Conservation (phyloP, 1,140 invertebrate genomes). For the Scaptomyza graminum region DNA sequence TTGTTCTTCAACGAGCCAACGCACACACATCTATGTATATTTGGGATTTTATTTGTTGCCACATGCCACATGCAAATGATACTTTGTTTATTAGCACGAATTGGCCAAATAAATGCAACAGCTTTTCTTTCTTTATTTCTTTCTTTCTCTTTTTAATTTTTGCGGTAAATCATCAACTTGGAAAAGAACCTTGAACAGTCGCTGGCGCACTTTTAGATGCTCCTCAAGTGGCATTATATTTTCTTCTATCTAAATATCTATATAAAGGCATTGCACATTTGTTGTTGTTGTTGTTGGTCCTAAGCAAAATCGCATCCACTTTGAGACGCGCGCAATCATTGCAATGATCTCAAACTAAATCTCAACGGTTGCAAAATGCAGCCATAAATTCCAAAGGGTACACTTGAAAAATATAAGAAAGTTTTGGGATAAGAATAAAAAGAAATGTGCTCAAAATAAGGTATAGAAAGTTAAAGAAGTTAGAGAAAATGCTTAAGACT, state of each 20-base stretch:
- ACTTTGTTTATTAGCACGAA: conserved; percentile 79
- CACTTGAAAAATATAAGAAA: background rate
- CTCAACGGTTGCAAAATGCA: conserved; percentile 61
- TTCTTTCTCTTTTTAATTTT: conserved; percentile 16
- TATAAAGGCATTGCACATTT: conserved; percentile 46
- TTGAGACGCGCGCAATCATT: conserved; percentile 39
- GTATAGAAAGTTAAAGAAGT: too few relatives aligned
- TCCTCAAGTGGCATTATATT: conserved; percentile 66
- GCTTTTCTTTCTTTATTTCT: conserved; percentile 22
- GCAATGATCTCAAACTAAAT: conserved; percentile 58
- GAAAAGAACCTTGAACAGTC: conserved; percentile 56
- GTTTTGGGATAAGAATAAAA: too few relatives aligned
- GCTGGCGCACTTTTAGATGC: conserved; percentile 19
- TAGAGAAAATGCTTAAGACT: too few relatives aligned
- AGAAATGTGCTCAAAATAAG: too few relatives aligned
- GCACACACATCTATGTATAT: conserved; percentile 31
- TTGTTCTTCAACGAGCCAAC: conserved; percentile 27
- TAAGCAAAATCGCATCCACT: conserved; percentile 38
- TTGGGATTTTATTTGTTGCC: conserved; percentile 66
- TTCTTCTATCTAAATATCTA: background rate
- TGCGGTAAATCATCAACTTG: conserved; percentile 62
- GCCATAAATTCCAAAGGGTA: conserved; percentile 49
- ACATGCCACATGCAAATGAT: conserved; percentile 62
- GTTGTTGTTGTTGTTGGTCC: conserved; percentile 14
- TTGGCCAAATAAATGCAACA: conserved; percentile 73